Evolutionary conservation across 2,888 invertebrate genomes (phyloP).

Genomic region (Ophion obscuratus): DNA sequence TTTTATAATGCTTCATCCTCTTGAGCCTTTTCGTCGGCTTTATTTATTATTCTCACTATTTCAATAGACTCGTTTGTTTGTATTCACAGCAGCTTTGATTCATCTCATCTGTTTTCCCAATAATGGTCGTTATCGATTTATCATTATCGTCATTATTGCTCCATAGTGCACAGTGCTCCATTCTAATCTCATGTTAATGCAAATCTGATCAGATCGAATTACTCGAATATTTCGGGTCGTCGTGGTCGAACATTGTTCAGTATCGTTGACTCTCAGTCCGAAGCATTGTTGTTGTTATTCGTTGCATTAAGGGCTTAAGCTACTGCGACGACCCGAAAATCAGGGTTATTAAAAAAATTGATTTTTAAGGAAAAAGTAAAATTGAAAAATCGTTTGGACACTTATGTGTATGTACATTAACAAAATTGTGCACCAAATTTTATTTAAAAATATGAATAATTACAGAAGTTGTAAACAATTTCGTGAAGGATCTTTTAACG

Average conservation of each 20-base stretch:
- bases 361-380: too few relatives aligned
- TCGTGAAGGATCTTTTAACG: too few relatives aligned
- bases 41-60: not conserved
- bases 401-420: too few relatives aligned
- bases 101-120: not conserved
- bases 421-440: too few relatives aligned
- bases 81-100: not conserved
- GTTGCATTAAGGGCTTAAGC: too few relatives aligned
- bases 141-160: not conserved
- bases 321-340: too few relatives aligned
- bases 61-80: not conserved
- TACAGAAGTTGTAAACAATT: too few relatives aligned
- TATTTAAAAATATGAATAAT: too few relatives aligned
- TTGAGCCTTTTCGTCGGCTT: not conserved
- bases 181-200: not conserved
- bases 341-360: too few relatives aligned
- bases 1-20: not conserved
- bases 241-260: not conserved
- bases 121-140: not conserved
- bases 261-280: not conserved
- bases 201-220: not conserved
- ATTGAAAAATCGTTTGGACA: too few relatives aligned
- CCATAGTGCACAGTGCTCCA: not conserved
- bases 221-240: not conserved
- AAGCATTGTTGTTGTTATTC: too few relatives aligned